Percentiles rank a stretch among this genome's conserved stretches.
phyloP scores from a whole-genome alignment of 1,140 invertebrate genomes.

The Melitaea cinxia region DNA sequence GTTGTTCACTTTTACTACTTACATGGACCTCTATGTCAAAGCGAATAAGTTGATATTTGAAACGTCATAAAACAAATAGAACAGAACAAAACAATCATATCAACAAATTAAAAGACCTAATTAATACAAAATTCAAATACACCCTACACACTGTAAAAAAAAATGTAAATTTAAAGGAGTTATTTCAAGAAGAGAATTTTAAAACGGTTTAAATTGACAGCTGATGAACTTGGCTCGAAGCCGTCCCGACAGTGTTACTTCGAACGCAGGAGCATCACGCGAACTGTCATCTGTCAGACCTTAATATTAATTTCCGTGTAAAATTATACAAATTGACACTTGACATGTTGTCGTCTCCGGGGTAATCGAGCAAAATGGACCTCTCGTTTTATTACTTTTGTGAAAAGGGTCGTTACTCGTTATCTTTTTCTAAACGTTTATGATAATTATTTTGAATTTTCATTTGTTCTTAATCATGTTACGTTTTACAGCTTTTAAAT shows the following conservation, averaged over 20 bases:
- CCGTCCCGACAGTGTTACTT: constrained; percentile 19
- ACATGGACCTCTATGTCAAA: no score
- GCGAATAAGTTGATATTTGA: no score
- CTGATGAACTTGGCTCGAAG: constrained; percentile 27
- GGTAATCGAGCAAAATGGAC: constrained; percentile 73
- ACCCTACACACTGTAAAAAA: neutral
- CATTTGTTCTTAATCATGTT: neutral
- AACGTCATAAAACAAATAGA: no score
- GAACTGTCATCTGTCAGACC: constrained; percentile 69
- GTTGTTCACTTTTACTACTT: no score
- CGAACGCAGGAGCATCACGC: constrained; percentile 39
- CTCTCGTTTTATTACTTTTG: constrained; percentile 36
- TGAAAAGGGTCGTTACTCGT: constrained; percentile 46
- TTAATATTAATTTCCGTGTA: constrained; percentile 72
- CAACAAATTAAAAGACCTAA: neutral
- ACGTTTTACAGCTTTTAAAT: neutral
- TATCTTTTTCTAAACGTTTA: constrained; percentile 2
- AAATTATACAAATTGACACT: constrained; percentile 75
- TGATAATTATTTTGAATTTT: neutral
- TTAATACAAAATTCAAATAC: neutral
- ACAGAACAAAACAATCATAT: no score
- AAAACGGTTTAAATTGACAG: constrained; percentile 21
- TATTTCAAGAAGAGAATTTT: constrained; percentile 11
- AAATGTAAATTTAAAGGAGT: neutral
- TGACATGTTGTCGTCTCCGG: constrained; percentile 75